Evolutionary conservation across 2,797 vertebrate genomes (phyloP).

Genomic region (Eutrigla gurnardus): DNA sequence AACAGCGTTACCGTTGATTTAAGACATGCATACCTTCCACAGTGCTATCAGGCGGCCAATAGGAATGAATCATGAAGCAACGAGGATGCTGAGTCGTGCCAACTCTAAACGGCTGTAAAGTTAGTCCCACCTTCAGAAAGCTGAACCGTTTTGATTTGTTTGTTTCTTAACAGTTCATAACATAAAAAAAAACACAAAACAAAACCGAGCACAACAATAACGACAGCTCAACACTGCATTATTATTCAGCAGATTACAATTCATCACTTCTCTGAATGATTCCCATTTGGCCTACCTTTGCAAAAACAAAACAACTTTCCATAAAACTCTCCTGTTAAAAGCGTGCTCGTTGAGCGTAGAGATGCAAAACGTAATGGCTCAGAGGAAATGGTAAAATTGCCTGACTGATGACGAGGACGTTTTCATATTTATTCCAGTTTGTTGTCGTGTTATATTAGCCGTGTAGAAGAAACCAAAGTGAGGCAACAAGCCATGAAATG

Average conservation of each 20-base stretch:
- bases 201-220: conserved; percentile 55
- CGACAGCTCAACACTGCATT: conserved; percentile 37
- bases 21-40: conserved; percentile 27
- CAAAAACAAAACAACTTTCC: conserved; percentile 19
- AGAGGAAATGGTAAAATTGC: conserved; percentile 16
- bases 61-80: conserved; percentile 12
- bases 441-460: conserved; percentile 39
- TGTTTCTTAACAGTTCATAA: conserved; percentile 32
- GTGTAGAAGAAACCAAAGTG: conserved; percentile 39
- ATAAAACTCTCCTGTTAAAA: not conserved
- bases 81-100: not conserved
- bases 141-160: conserved; percentile 34
- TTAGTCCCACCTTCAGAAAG: not conserved
- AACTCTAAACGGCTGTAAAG: not conserved
- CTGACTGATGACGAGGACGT: conserved; percentile 29
- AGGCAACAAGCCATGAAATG: conserved; percentile 64
- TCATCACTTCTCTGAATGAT: conserved; percentile 2
- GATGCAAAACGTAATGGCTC: conserved; percentile 27
- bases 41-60: not conserved
- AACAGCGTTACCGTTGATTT: conserved; percentile 48
- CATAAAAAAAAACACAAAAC: conserved; percentile 30
- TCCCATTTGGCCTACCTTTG: conserved; percentile 2
- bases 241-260: conserved; percentile 52
- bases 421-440: conserved; percentile 47
- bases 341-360: not conserved